Evolutionary conservation across 2,888 invertebrate species (phyloP).

Genomic region (Megalurothrips usitatus): DNA sequence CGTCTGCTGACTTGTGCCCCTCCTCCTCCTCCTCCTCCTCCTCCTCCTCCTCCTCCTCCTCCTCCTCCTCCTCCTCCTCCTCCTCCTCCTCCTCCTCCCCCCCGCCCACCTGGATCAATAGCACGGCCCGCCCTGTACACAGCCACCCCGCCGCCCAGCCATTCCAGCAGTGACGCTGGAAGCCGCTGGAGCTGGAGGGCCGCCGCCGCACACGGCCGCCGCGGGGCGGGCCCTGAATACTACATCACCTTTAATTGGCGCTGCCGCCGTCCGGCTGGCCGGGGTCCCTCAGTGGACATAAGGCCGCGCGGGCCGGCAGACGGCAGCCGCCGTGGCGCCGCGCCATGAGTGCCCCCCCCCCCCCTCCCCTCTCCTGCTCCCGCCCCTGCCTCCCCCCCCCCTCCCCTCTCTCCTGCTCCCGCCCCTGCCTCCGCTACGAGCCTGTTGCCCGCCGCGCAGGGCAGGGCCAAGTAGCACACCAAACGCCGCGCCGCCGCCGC

Average conservation of each 20-base stretch:
- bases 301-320: too few species aligned
- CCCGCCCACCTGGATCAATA: conserved; percentile 12
- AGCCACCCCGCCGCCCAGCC: background rate
- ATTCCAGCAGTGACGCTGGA: background rate
- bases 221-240: background rate
- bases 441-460: background rate
- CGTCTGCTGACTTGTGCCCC: conserved; percentile 20
- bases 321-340: background rate
- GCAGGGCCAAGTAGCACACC: background rate
- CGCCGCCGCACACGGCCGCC: background rate
- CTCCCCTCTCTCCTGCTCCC: background rate
- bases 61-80: background rate
- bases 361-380: too few species aligned
- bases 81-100: background rate
- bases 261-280: background rate
- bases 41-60: background rate
- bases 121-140: background rate
- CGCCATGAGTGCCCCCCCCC: background rate
- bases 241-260: conserved; percentile 20
- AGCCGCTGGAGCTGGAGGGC: background rate
- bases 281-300: too few species aligned
- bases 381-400: background rate
- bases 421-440: background rate
- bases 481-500: background rate
- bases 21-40: background rate